Evolutionary conservation across 2,113 vertebrate genomes (phyloP).

Genomic region (Triplophysa tibetana): DNA sequence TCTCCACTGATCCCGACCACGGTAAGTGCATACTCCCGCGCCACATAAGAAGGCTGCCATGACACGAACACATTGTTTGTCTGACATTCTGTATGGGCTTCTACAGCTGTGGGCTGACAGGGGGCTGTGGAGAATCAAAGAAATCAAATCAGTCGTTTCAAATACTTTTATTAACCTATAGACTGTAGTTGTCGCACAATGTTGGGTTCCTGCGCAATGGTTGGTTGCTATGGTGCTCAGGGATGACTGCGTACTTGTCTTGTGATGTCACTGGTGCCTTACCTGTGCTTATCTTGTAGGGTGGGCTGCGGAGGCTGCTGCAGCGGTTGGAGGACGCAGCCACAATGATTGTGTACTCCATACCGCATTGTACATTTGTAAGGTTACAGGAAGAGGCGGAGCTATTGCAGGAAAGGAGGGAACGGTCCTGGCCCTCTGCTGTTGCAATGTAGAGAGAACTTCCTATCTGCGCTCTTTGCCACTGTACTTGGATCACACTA

Average conservation of each 20-base stretch:
- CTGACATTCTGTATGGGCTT: conserved; percentile 55
- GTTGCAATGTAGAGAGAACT: conserved; percentile 59
- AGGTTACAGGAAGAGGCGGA: conserved; percentile 65
- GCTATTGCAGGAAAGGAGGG: conserved; percentile 59
- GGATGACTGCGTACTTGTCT: too few relatives aligned
- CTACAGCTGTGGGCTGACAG: conserved; percentile 61
- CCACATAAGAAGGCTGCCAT: conserved; percentile 63
- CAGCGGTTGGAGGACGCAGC: conserved; percentile 62
- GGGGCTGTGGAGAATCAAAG: conserved; percentile 56
- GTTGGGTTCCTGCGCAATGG: too few relatives aligned
- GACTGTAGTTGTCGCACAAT: too few relatives aligned
- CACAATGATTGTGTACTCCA: conserved; percentile 68
- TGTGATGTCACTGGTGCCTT: neutral
- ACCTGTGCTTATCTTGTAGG: conserved; percentile 71
- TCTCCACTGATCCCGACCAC: conserved; percentile 55
- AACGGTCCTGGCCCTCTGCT: conserved; percentile 63
- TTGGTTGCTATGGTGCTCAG: too few relatives aligned
- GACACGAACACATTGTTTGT: conserved; percentile 57
- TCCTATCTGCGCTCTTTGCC: conserved; percentile 52
- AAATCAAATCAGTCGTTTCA: neutral
- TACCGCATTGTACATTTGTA: conserved; percentile 61
- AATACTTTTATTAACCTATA: too few relatives aligned
- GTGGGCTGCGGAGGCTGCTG: conserved; percentile 65
- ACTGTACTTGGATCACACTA: conserved; percentile 61
- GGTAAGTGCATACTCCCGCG: conserved; percentile 61